Conservation (phyloP, 2,113 vertebrate species). For the Bostrychus sinensis region DNA sequence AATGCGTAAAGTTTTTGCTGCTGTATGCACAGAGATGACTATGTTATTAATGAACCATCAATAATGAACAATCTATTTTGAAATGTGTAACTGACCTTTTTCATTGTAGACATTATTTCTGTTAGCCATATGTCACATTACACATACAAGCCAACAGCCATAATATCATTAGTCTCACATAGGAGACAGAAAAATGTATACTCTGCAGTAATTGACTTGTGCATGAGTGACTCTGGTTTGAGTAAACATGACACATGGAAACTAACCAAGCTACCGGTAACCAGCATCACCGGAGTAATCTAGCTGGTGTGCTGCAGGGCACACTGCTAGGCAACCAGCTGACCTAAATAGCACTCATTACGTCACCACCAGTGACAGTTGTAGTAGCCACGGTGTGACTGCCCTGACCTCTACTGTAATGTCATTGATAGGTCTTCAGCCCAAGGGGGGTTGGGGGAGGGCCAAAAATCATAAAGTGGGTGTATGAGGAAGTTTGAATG, state of each 20-base stretch:
- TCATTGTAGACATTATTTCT: background rate
- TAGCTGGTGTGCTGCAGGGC: constrained; percentile 65
- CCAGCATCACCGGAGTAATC: constrained; percentile 59
- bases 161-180: background rate
- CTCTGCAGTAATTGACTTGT: background rate
- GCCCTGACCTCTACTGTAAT: constrained; percentile 68
- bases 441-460: too few relatives aligned
- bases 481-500: constrained; percentile 18
- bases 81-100: background rate
- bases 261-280: constrained; percentile 55
- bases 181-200: background rate
- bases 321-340: constrained; percentile 76
- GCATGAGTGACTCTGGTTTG: constrained; percentile 1
- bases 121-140: background rate
- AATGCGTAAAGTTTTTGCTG: background rate
- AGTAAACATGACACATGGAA: constrained; percentile 29
- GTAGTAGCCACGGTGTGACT: constrained; percentile 62
- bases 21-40: background rate
- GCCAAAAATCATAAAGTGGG: background rate
- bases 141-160: background rate
- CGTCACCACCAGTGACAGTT: constrained; percentile 66
- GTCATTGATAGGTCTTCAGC: constrained; percentile 49
- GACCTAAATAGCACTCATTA: constrained; percentile 77
- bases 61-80: background rate
- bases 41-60: background rate